phyloP scores from a whole-genome alignment of 2,113 vertebrate genomes.

The Halcyon senegalensis region DNA sequence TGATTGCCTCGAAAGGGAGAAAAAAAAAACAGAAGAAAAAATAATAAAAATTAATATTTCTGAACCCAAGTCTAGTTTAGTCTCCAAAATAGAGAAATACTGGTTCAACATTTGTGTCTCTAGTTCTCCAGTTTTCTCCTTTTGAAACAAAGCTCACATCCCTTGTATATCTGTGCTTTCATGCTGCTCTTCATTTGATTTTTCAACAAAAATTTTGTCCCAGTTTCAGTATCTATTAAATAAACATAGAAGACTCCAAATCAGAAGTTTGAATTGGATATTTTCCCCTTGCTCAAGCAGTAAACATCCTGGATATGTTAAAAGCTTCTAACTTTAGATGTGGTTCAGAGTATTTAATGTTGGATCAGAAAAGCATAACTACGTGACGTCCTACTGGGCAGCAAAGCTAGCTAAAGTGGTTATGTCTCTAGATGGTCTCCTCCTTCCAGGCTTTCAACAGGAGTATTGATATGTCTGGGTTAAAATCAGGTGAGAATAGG shows the following conservation, averaged over 20 bases:
- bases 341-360: neutral
- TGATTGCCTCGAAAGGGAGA: neutral
- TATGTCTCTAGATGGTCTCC: neutral
- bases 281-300: neutral
- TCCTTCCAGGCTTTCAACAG: neutral
- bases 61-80: neutral
- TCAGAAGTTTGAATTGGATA: neutral
- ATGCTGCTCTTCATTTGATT: neutral
- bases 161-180: neutral
- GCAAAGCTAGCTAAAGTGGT: neutral
- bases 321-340: neutral
- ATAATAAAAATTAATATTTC: neutral
- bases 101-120: neutral
- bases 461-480: neutral
- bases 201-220: neutral
- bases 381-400: neutral
- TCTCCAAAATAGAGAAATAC: neutral
- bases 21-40: neutral
- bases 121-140: neutral
- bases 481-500: neutral
- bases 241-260: neutral
- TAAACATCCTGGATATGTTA: neutral
- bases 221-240: neutral
- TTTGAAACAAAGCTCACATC: neutral
- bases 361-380: neutral